These are phyloP conservation scores for Salminus brasiliensis DNA, from an alignment of 2,113 vertebrate genomes.

Conservation along the genomic window DNA sequence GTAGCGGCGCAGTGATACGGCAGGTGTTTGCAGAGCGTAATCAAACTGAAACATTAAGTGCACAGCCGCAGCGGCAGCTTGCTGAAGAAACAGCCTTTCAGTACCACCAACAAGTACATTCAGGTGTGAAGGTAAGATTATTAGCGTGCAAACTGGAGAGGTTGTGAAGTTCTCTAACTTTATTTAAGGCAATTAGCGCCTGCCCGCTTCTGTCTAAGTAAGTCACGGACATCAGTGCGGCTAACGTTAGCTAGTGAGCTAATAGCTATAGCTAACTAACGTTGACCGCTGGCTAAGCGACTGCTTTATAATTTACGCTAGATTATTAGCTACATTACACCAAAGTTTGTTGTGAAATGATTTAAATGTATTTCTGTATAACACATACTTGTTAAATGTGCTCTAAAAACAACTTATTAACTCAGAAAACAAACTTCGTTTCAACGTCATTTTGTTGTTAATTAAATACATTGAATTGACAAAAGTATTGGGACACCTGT, in stretches of 20 bases:
- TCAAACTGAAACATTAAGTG: conserved; percentile 55
- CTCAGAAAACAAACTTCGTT: background rate
- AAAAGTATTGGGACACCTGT: too few relatives aligned
- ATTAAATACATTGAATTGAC: too few relatives aligned
- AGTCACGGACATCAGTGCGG: too few relatives aligned
- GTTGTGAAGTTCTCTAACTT: background rate
- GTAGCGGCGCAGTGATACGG: conserved; percentile 42
- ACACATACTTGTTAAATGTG: too few relatives aligned
- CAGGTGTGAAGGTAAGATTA: conserved; percentile 5
- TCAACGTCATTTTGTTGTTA: background rate
- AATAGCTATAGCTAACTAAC: background rate
- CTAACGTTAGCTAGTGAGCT: too few relatives aligned
- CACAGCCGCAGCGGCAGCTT: background rate
- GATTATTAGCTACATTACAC: too few relatives aligned
- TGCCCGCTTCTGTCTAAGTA: background rate
- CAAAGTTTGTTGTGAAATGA: too few relatives aligned
- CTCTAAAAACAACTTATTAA: too few relatives aligned
- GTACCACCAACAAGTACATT: background rate
- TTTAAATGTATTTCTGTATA: too few relatives aligned
- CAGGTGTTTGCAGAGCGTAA: conserved; percentile 69
- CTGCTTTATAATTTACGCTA: background rate
- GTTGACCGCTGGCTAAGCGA: background rate
- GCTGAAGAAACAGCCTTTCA: background rate
- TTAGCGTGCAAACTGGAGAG: background rate
- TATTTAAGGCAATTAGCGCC: background rate